Evolutionary conservation across 2,888 invertebrate genomes (phyloP), one percentile per base, ranked within the genome.

Genomic region (Cyclophora albipunctata): DNA sequence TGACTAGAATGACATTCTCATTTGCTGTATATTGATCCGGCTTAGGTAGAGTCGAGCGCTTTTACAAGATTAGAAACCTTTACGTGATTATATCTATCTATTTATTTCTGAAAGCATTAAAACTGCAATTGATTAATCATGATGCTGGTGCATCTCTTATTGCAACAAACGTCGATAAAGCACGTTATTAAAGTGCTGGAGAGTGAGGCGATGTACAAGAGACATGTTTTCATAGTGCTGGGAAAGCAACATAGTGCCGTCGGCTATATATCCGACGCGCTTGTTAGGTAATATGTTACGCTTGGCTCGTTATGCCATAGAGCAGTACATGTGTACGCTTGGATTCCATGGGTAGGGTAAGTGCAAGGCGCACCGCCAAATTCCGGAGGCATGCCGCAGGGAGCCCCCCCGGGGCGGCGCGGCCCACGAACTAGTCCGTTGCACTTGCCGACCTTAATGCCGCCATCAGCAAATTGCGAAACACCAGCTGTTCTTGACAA

Each of bases 381-480:
- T 84, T 85, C 84, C 79, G 64, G 75, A 67, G 84, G 80, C 74
- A 67, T 71, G 71, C 84, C 83, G 73, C 80, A 75, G 73, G 68
- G 69, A 59, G 62, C 49, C 55, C 51, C 59, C 61, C 56, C 47
- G 47, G 54, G 53, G 60, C 53, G 53, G 49, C 52, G 59, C 64
- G 58, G 55, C 57, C 59, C 60, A 62, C 66, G 71, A 73, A 74
- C 70, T 73, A 74, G 71, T 72, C 74, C 76, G 71, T 73, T 84
- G 84, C 81, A 81, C 80, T 82, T 71, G 66, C 66, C 81, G 81
- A 80, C 84, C 84, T 79, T 84, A 85, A 85, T 82, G 75, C 73
- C 68, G 74, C 84, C 85, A 87, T 85, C 87, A 86, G 84, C 86
- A 86, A 84, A 87, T 87, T 85, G 87, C 84, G 75, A 81, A 78